Conservation (phyloP, 2,888 invertebrate genomes). For the Nemurella pictetii region DNA sequence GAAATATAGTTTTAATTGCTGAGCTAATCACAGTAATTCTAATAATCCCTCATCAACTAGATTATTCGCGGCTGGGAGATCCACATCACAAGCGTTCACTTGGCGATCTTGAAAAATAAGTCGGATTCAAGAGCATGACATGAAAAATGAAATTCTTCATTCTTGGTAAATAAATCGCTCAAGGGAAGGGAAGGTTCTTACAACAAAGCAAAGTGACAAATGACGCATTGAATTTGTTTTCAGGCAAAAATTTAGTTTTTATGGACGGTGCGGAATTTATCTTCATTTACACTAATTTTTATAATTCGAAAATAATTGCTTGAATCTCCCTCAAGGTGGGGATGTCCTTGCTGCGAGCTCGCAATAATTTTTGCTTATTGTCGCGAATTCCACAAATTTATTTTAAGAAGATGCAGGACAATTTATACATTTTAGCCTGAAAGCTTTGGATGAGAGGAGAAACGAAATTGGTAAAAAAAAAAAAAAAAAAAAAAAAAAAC, state of each 20-base stretch:
- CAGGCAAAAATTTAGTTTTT: neutral
- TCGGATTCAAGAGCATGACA: neutral
- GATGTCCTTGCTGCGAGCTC: neutral
- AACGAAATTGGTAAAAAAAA: neutral
- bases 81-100: neutral
- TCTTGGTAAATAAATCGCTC: neutral
- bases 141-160: neutral
- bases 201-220: neutral
- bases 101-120: neutral
- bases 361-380: neutral
- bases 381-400: neutral
- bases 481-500: neutral
- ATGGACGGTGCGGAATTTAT: neutral
- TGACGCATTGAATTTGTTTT: neutral
- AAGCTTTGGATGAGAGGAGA: neutral
- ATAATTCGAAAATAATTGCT: neutral
- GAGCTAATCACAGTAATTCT: no score
- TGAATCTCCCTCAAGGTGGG: neutral
- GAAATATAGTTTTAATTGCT: neutral
- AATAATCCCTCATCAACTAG: no score
- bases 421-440: neutral
- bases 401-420: neutral
- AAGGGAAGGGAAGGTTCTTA: neutral
- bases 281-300: neutral
- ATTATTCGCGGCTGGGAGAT: no score